A percentile compares a stretch with the other conserved stretches of the same genome.
phyloP scores from a whole-genome alignment of 2,113 vertebrate genomes.

The Muntiacus muntjak region DNA sequence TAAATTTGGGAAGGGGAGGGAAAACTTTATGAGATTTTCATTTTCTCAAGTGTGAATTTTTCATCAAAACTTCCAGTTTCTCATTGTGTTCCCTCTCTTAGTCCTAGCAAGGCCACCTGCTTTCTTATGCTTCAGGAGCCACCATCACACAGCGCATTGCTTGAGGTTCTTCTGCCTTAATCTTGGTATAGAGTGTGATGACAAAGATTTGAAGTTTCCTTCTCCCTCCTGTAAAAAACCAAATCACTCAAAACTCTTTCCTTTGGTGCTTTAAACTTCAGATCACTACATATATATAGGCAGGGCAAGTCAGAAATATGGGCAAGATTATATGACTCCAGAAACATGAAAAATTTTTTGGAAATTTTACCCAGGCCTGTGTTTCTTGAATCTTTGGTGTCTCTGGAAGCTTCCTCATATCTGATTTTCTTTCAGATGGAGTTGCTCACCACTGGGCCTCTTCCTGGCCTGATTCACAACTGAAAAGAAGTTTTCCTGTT shows the following conservation, averaged over 20 bases:
- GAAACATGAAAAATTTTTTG: neutral
- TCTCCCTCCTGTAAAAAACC: neutral
- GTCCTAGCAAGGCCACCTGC: neutral
- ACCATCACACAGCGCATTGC: neutral
- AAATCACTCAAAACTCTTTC: neutral
- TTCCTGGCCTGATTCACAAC: neutral
- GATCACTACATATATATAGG: neutral
- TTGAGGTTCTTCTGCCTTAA: neutral
- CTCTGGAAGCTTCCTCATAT: neutral
- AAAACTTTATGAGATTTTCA: neutral
- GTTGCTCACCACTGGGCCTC: neutral
- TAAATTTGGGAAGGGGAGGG: neutral
- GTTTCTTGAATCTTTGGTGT: neutral
- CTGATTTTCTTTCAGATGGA: neutral
- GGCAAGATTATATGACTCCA: neutral
- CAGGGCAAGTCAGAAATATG: neutral
- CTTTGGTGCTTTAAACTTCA: neutral
- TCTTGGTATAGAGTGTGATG: neutral
- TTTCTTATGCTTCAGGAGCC: neutral
- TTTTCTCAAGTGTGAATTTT: neutral
- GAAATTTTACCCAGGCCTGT: neutral
- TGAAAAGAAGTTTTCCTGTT: neutral
- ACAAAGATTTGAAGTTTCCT: neutral
- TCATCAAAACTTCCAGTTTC: neutral
- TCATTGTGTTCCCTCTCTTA: neutral